Percentiles rank a stretch among this genome's conserved stretches.
phyloP scores from a whole-genome alignment of 2,113 vertebrate genomes.

The Archilochus colubris region DNA sequence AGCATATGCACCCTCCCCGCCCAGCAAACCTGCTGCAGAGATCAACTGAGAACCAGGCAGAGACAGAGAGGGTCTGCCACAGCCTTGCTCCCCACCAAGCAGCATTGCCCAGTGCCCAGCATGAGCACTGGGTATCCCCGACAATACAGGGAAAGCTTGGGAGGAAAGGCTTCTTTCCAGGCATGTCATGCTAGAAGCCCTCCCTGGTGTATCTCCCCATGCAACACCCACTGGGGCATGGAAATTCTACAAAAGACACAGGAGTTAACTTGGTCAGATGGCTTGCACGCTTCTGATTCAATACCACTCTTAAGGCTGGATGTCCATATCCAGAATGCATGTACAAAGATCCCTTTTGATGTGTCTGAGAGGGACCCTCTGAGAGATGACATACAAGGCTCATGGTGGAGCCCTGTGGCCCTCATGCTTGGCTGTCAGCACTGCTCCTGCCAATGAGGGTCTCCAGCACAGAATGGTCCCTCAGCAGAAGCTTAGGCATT shows the following conservation, averaged over 20 bases:
- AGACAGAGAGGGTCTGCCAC: rapidly evolving
- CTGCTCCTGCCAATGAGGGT: background rate
- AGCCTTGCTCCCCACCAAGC: rapidly evolving
- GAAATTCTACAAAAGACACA: background rate
- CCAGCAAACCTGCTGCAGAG: background rate
- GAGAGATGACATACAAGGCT: background rate
- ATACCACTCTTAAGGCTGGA: rapidly evolving
- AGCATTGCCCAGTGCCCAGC: rapidly evolving
- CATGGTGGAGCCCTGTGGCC: rapidly evolving
- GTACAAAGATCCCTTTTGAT: background rate
- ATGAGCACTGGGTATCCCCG: background rate
- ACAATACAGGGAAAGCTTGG: background rate
- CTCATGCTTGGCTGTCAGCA: rapidly evolving
- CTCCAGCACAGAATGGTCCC: background rate
- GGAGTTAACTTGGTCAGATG: background rate
- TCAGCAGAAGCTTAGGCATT: background rate
- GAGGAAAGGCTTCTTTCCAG: background rate
- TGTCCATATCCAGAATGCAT: background rate
- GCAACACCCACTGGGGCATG: background rate
- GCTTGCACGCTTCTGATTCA: background rate
- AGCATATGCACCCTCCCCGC: background rate
- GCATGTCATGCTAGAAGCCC: background rate
- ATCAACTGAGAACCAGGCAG: background rate
- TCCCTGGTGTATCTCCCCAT: background rate
- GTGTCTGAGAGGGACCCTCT: background rate